Evolutionary conservation across 1,140 invertebrate genomes (phyloP).

Genomic region (Drosophila punjabiensis): DNA sequence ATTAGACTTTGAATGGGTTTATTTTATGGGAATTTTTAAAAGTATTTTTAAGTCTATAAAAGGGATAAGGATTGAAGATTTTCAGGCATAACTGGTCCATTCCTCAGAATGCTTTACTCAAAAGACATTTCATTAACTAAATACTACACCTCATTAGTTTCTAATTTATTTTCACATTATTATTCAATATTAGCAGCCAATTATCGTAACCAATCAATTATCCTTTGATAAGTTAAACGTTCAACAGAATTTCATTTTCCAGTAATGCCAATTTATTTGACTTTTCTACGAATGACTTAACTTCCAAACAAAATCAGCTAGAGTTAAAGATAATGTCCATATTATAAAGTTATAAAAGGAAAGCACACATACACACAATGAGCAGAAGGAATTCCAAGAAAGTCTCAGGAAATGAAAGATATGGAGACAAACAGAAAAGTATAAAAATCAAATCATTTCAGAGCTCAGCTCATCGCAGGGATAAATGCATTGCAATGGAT

Average conservation of each 20-base stretch:
- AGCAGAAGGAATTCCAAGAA: conserved; percentile 16
- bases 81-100: neutral
- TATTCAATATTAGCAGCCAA: neutral
- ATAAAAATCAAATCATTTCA: conserved; percentile 72
- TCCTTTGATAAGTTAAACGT: neutral
- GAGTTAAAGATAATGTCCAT: conserved; percentile 7
- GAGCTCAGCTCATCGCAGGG: conserved; percentile 21
- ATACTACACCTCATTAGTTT: neutral
- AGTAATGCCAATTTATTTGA: conserved; percentile 1
- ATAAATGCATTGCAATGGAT: conserved; percentile 67
- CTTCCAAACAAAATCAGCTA: conserved; percentile 1
- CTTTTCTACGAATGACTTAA: neutral
- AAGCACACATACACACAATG: conserved; percentile 22
- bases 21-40: neutral
- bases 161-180: neutral
- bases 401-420: conserved; percentile 45
- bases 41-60: neutral
- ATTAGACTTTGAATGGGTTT: neutral
- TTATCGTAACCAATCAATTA: neutral
- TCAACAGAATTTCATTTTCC: neutral
- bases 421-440: conserved; percentile 32
- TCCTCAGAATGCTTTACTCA: neutral
- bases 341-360: conserved; percentile 56
- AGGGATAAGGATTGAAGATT: neutral
- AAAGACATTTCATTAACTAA: neutral